phyloP scores from a whole-genome alignment of 2,888 invertebrate species.

The Erebia ligea region DNA sequence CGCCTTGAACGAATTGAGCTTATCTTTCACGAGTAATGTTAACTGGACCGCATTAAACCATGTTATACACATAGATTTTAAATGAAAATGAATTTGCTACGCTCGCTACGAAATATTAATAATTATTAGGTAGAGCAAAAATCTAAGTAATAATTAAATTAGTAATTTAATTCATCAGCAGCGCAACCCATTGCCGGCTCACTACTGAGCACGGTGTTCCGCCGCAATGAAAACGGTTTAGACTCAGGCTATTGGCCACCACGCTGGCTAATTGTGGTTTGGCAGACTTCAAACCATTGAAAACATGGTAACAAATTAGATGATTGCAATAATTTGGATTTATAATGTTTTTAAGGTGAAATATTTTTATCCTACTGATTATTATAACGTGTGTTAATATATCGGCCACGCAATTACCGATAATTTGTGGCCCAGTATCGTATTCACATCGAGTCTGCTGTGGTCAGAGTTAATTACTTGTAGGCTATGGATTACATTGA shows the following conservation, averaged over 20 bases:
- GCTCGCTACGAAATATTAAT: neutral
- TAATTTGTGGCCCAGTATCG: slow-evolving; percentile 45
- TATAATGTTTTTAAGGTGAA: neutral
- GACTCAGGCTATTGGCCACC: no score
- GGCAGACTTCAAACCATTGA: no score
- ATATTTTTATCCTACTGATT: slow-evolving; percentile 4
- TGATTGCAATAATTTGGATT: no score
- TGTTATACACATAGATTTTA: slow-evolving; percentile 41
- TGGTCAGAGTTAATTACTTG: slow-evolving; percentile 52
- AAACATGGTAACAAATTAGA: no score
- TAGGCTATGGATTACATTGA: slow-evolving; percentile 55
- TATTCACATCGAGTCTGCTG: slow-evolving; percentile 39
- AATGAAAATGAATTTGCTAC: neutral
- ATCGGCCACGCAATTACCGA: slow-evolving; percentile 43
- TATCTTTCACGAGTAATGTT: slow-evolving; percentile 58
- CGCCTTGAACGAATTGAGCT: slow-evolving; percentile 71
- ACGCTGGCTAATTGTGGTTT: no score
- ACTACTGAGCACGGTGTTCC: no score
- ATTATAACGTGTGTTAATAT: slow-evolving; percentile 29
- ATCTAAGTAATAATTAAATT: neutral
- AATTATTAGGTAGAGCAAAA: neutral
- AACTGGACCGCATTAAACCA: slow-evolving; percentile 49
- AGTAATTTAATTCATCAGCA: no score
- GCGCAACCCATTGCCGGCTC: no score
- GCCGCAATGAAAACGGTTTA: no score